phyloP scores from a whole-genome alignment of 2,888 invertebrate genomes.

The Sericinus montela region DNA sequence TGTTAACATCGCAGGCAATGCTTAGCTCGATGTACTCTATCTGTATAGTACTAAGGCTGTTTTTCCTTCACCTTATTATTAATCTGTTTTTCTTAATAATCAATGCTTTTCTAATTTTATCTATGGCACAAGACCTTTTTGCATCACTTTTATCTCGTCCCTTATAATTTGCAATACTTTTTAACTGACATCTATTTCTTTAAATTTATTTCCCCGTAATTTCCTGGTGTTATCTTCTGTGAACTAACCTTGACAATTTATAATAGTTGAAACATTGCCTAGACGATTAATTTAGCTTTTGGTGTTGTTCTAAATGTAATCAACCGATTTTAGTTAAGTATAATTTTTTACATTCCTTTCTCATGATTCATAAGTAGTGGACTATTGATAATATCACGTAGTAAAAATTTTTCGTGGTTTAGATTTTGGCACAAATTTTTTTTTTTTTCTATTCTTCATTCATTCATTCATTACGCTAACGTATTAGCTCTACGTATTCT shows the following conservation, averaged over 20 bases:
- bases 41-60: neutral
- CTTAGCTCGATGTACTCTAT: constrained; percentile 23
- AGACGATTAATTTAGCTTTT: constrained; percentile 21
- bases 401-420: neutral
- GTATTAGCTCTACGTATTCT: no score
- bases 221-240: neutral
- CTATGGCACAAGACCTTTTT: neutral
- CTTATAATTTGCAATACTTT: neutral
- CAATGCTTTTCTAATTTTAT: neutral
- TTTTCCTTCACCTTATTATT: neutral
- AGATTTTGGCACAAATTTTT: neutral
- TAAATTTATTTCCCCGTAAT: neutral
- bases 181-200: no score
- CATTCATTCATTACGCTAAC: no score
- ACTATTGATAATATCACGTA: neutral
- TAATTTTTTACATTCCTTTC: neutral
- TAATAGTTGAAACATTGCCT: no score
- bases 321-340: constrained; percentile 1
- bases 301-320: constrained; percentile 22
- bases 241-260: neutral
- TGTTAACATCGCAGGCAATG: constrained; percentile 29
- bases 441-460: no score
- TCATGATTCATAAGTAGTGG: neutral
- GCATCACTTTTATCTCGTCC: neutral
- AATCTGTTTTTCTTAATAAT: neutral